These are phyloP conservation scores for Gonioctena quinquepunctata DNA, from an alignment of 1,140 invertebrate species.

Conservation along the genomic window DNA sequence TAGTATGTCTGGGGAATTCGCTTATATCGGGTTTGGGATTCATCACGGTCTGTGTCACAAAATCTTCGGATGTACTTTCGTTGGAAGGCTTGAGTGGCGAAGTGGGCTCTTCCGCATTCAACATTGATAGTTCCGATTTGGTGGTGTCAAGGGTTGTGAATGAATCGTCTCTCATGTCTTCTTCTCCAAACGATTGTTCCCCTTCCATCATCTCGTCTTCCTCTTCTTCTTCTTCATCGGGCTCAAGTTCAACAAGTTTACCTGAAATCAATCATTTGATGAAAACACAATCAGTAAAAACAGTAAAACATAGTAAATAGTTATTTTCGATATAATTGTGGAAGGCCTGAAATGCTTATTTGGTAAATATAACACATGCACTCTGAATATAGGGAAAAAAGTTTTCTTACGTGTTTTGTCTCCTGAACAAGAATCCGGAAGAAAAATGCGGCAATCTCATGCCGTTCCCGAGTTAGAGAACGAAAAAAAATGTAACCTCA, in stretches of 20 bases:
- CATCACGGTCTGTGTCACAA: conserved; percentile 21
- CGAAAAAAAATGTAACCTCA: too few relatives aligned
- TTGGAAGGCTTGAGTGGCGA: conserved; percentile 32
- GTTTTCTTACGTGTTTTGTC: too few relatives aligned
- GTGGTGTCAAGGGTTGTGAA: not conserved
- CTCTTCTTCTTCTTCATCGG: conserved; percentile 19
- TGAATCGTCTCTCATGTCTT: conserved; percentile 21
- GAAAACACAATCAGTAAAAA: too few relatives aligned
- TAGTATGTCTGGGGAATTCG: conserved; percentile 43
- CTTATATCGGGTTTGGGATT: conserved; percentile 41
- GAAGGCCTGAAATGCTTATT: too few relatives aligned
- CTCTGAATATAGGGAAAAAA: too few relatives aligned
- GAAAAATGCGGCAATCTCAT: too few relatives aligned
- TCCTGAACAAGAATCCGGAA: too few relatives aligned
- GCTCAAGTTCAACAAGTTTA: conserved; percentile 7
- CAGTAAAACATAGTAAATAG: too few relatives aligned
- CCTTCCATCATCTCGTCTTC: conserved; percentile 28
- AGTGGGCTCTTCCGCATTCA: not conserved
- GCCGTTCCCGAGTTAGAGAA: too few relatives aligned
- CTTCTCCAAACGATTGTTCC: conserved; percentile 23
- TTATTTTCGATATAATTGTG: too few relatives aligned
- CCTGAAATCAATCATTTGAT: conserved; percentile 6
- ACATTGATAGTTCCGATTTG: not conserved
- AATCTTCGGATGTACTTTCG: conserved; percentile 29
- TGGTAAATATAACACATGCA: too few relatives aligned